Evolutionary conservation across 2,113 vertebrate species (phyloP).

Genomic region (Recurvirostra avosetta): DNA sequence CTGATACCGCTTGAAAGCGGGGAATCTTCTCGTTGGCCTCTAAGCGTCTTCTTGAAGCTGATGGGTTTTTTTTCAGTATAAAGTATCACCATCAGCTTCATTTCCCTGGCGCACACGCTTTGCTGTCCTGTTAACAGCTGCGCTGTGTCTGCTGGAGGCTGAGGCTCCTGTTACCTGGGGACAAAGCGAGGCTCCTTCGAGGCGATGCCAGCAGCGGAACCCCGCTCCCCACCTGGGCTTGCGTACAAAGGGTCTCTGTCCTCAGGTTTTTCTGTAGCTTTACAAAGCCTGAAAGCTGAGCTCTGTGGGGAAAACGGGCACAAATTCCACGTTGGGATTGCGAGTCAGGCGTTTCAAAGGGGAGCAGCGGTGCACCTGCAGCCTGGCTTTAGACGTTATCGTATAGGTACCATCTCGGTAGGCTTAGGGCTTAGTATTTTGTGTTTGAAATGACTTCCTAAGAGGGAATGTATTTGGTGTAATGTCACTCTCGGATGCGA

Average conservation of each 20-base stretch:
- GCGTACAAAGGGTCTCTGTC: slow-evolving; percentile 65
- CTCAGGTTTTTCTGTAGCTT: not conserved
- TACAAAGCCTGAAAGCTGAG: slow-evolving; percentile 52
- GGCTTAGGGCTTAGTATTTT: not conserved
- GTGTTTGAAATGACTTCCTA: not conserved
- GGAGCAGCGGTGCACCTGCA: not conserved
- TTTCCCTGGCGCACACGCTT: not conserved
- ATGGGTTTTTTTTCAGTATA: not conserved
- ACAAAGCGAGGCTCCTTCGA: slow-evolving; percentile 47
- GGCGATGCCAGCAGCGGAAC: slow-evolving; percentile 11
- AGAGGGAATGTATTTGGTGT: not conserved
- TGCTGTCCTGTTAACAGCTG: not conserved
- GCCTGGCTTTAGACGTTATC: not conserved
- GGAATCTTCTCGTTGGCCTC: not conserved
- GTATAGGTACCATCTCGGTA: not conserved
- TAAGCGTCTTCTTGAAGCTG: not conserved
- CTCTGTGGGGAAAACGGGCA: not conserved
- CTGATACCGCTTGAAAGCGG: not conserved
- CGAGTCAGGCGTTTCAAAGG: not conserved
- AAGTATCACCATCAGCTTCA: not conserved
- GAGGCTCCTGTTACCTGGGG: slow-evolving; percentile 45
- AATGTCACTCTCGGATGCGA: not conserved
- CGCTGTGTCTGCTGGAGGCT: slow-evolving; percentile 13
- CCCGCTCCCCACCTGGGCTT: slow-evolving; percentile 23
- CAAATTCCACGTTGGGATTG: not conserved